phyloP scores from a whole-genome alignment of 1,140 invertebrate species.

The Drosophila hydei region DNA sequence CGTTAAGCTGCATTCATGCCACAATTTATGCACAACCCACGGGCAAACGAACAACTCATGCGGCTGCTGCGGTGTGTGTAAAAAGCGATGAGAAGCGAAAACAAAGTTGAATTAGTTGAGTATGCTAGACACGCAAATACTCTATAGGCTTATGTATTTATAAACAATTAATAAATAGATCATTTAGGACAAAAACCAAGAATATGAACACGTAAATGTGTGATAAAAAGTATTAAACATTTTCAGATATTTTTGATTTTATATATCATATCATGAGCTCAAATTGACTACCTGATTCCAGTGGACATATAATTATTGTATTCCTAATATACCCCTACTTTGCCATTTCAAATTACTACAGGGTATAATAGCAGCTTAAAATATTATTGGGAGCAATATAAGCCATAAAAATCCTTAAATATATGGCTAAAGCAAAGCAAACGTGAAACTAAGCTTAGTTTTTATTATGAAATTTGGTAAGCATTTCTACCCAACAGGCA shows the following conservation, averaged over 20 bases:
- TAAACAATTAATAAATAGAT: background rate
- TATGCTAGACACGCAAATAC: background rate
- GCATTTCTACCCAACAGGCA: slow-evolving; percentile 11
- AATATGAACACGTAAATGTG: too few relatives aligned
- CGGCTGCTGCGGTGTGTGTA: slow-evolving; percentile 48
- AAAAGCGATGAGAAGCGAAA: slow-evolving; percentile 23
- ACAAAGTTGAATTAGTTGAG: background rate
- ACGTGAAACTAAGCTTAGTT: slow-evolving; percentile 57
- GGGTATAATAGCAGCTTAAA: background rate
- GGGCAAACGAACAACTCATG: slow-evolving; percentile 67
- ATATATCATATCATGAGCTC: too few relatives aligned
- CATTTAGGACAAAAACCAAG: too few relatives aligned
- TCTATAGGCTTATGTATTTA: background rate
- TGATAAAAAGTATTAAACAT: too few relatives aligned
- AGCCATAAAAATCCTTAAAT: slow-evolving; percentile 26
- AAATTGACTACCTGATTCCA: too few relatives aligned
- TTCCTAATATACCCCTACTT: too few relatives aligned
- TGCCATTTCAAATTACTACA: background rate
- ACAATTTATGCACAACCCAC: slow-evolving; percentile 76
- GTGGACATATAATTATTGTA: too few relatives aligned
- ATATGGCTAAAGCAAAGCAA: slow-evolving; percentile 42
- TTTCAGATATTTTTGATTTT: too few relatives aligned
- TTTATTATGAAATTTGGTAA: slow-evolving; percentile 27
- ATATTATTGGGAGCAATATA: slow-evolving; percentile 10
- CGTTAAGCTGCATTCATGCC: slow-evolving; percentile 40